Conservation (phyloP, 2,797 vertebrate species). For the Capromys pilorides region DNA sequence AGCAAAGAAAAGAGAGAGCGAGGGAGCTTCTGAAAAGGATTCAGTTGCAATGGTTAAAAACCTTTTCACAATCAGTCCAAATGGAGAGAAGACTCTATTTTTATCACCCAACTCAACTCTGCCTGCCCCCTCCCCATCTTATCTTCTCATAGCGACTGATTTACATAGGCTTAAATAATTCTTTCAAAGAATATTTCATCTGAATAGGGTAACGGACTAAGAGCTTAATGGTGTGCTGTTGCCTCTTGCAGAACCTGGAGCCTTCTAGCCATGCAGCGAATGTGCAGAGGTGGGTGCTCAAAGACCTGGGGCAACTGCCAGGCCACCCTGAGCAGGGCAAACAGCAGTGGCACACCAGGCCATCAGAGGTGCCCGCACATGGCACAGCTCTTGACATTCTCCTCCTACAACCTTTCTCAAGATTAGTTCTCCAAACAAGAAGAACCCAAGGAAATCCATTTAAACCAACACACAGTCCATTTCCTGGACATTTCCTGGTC, state of each 20-base stretch:
- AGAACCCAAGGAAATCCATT: background rate
- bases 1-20: conserved; percentile 72
- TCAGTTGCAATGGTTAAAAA: conserved; percentile 85
- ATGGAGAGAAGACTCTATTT: conserved; percentile 83
- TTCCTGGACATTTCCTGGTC: conserved; percentile 47
- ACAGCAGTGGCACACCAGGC: fast-evolving
- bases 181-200: conserved; percentile 60
- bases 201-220: conserved; percentile 62
- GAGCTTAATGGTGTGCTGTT: background rate
- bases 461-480: background rate
- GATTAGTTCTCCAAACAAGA: background rate
- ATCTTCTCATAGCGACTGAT: conserved; percentile 71
- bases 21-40: conserved; percentile 84
- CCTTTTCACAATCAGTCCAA: conserved; percentile 84
- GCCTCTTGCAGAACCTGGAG: background rate
- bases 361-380: background rate
- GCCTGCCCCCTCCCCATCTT: conserved; percentile 71
- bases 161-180: conserved; percentile 68
- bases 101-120: conserved; percentile 71
- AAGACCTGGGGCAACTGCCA: background rate
- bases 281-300: background rate
- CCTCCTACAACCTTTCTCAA: background rate
- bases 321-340: background rate
- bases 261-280: background rate
- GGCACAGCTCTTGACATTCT: background rate